Conservation (phyloP, 2,888 invertebrate genomes). For the Idaea dimidiata region DNA sequence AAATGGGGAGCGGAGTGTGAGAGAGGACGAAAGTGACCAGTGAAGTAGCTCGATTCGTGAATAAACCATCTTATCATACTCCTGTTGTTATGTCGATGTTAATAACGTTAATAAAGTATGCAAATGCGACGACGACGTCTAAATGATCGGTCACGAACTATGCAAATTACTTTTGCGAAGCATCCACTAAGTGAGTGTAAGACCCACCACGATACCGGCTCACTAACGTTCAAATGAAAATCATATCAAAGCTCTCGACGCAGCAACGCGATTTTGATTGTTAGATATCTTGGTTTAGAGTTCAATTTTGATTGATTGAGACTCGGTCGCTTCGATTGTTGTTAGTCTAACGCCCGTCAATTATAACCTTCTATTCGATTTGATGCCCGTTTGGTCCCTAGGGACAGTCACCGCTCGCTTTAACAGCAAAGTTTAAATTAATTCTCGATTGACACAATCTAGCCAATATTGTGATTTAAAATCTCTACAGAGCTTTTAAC, state of each 20-base stretch:
- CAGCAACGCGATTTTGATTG: slow-evolving; percentile 30
- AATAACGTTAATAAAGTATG: slow-evolving; percentile 64
- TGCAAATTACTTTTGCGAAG: slow-evolving; percentile 65
- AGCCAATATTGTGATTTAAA: slow-evolving; percentile 64
- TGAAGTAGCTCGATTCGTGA: slow-evolving; percentile 26
- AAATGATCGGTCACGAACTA: slow-evolving; percentile 58
- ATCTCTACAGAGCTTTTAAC: slow-evolving; percentile 47
- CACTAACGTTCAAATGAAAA: slow-evolving; percentile 39
- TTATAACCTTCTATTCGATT: slow-evolving; percentile 77
- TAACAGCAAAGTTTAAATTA: slow-evolving; percentile 76
- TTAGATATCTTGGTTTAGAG: slow-evolving; percentile 36
- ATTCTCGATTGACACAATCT: slow-evolving; percentile 74
- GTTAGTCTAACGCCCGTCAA: slow-evolving; percentile 63
- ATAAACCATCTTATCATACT: slow-evolving; percentile 54
- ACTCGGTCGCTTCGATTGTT: slow-evolving; percentile 49
- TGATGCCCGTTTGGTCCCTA: slow-evolving; percentile 68
- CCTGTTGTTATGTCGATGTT: slow-evolving; percentile 43
- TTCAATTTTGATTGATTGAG: slow-evolving; percentile 50
- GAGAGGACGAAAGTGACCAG: too few species aligned
- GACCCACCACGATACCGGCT: slow-evolving; percentile 50
- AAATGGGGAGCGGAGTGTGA: too few species aligned
- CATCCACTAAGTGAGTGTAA: slow-evolving; percentile 64
- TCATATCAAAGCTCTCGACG: slow-evolving; percentile 28
- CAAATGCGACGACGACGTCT: slow-evolving; percentile 56
- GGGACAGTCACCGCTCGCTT: slow-evolving; percentile 65